Conservation (phyloP, 2,113 vertebrate genomes). For the Madoqua kirkii region DNA sequence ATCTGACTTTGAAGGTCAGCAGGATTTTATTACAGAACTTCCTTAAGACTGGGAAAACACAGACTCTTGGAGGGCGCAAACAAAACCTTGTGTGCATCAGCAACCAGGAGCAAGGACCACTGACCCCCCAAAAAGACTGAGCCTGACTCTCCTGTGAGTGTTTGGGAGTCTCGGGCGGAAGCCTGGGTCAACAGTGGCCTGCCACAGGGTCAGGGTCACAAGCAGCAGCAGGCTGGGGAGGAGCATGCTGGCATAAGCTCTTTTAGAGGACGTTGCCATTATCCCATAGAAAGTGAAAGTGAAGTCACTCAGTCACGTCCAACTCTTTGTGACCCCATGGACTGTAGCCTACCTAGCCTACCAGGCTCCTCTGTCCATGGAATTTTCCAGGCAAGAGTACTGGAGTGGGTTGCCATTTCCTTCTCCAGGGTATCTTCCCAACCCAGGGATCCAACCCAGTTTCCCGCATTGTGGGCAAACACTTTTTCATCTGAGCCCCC, state of each 20-base stretch:
- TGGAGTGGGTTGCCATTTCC: not conserved
- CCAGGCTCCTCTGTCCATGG: not conserved
- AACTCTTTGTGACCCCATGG: not conserved
- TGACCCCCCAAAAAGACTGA: not conserved
- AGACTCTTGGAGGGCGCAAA: not conserved
- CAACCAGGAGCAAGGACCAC: not conserved
- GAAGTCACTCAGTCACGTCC: not conserved
- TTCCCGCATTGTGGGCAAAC: not conserved
- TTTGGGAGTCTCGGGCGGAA: not conserved
- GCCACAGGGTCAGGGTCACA: not conserved
- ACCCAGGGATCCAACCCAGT: not conserved
- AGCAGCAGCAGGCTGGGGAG: not conserved
- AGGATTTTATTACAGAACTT: not conserved
- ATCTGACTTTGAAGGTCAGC: not conserved
- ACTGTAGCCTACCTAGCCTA: not conserved
- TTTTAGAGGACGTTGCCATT: not conserved
- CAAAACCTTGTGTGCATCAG: not conserved
- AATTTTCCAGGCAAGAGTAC: not conserved
- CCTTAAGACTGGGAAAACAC: not conserved
- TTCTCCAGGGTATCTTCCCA: not conserved
- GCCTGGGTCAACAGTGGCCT: not conserved
- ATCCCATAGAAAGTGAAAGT: not conserved
- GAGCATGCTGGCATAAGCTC: not conserved
- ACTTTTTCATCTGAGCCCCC: not conserved
- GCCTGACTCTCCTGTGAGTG: not conserved